These are phyloP conservation scores for Microdon myrmicae DNA, from an alignment of 2,888 invertebrate species.

Conservation along the genomic window DNA sequence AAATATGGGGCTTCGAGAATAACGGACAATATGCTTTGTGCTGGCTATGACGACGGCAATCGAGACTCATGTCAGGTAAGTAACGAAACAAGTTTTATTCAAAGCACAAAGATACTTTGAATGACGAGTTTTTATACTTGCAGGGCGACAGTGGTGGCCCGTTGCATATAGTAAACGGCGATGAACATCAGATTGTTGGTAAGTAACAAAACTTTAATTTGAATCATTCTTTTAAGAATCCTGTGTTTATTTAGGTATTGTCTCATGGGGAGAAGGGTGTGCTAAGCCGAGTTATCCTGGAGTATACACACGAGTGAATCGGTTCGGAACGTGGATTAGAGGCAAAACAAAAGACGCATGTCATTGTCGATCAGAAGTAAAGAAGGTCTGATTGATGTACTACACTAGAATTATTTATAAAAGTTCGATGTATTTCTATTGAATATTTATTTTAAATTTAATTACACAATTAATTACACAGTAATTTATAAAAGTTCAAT, in stretches of 20 bases:
- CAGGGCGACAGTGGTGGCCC: slow-evolving; percentile 65
- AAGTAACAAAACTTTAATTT: slow-evolving; percentile 56
- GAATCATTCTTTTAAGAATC: slow-evolving; percentile 22
- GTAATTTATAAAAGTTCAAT: too few relatives aligned
- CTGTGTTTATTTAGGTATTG: slow-evolving; percentile 68
- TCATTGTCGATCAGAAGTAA: slow-evolving; percentile 69
- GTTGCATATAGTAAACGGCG: slow-evolving; percentile 57
- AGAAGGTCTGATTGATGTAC: too few relatives aligned
- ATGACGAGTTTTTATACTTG: slow-evolving; percentile 3
- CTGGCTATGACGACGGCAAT: slow-evolving; percentile 62
- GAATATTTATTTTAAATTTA: too few relatives aligned
- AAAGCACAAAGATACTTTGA: background rate
- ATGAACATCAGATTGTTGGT: slow-evolving; percentile 52
- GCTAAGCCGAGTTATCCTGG: slow-evolving; percentile 77
- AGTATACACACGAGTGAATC: slow-evolving; percentile 83
- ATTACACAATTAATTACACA: too few relatives aligned
- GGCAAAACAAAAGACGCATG: slow-evolving; percentile 76
- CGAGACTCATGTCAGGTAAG: slow-evolving; percentile 63
- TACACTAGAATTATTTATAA: too few relatives aligned
- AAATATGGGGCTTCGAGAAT: slow-evolving; percentile 63
- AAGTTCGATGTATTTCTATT: too few relatives aligned
- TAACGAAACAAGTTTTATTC: background rate
- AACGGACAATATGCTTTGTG: slow-evolving; percentile 65
- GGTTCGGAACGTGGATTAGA: slow-evolving; percentile 77
- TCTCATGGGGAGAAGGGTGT: slow-evolving; percentile 70